Percentiles rank a stretch among this genome's conserved stretches.
phyloP scores from a whole-genome alignment of 1,140 invertebrate genomes.

The Microplitis demolitor region DNA sequence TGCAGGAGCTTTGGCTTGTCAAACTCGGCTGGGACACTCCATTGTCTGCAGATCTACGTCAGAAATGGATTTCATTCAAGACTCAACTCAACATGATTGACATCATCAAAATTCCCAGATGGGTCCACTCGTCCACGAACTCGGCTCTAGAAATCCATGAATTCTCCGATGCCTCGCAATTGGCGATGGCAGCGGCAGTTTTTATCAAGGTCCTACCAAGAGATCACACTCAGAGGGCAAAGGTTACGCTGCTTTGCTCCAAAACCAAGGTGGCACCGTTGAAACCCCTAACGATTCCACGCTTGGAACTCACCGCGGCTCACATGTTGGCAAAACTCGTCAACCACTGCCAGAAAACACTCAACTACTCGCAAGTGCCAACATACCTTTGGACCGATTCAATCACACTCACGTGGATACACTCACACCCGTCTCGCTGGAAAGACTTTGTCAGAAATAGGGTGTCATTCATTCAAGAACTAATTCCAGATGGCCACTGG shows the following conservation, averaged over 20 bases:
- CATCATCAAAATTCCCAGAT: too few species aligned
- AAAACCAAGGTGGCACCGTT: too few species aligned
- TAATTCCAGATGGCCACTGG: background rate
- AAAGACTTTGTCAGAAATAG: background rate
- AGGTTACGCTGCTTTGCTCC: background rate
- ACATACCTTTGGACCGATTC: slow-evolving; percentile 11
- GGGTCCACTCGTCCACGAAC: background rate
- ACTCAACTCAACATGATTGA: background rate
- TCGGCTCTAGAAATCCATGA: slow-evolving; percentile 33
- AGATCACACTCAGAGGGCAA: background rate
- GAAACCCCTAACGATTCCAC: too few species aligned
- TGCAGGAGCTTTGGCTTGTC: slow-evolving; percentile 31
- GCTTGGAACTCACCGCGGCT: too few species aligned
- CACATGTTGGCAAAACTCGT: too few species aligned
- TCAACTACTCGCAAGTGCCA: background rate
- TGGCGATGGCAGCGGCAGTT: slow-evolving; percentile 29
- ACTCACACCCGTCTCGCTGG: background rate
- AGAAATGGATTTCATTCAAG: slow-evolving; percentile 20
- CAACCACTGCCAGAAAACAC: too few species aligned
- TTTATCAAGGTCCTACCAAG: slow-evolving; percentile 8
- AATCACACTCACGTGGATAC: background rate
- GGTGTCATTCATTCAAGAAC: background rate
- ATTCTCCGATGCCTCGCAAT: slow-evolving; percentile 37
- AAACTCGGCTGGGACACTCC: slow-evolving; percentile 30
- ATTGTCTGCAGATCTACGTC: slow-evolving; percentile 3